Percentiles rank a stretch among this genome's conserved stretches.
Evolutionary conservation across 2,888 invertebrate genomes (phyloP).

Genomic region (Parnassius glacialis): DNA sequence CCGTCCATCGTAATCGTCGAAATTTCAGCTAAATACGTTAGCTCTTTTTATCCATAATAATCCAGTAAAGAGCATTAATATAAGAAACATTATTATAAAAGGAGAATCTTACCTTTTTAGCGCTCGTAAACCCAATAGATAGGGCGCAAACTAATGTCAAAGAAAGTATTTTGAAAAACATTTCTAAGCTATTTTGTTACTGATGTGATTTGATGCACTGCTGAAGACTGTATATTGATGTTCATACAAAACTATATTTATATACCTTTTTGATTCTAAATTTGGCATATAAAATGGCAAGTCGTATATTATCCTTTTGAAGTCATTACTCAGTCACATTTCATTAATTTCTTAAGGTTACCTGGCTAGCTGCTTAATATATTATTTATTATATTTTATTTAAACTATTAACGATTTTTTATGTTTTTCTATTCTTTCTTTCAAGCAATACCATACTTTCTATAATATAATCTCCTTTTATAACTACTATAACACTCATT

Average conservation of each 20-base stretch:
- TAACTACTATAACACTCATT: too few species aligned
- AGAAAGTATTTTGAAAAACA: slow-evolving; percentile 3
- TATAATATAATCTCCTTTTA: too few species aligned
- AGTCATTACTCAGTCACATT: neutral
- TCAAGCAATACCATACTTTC: too few species aligned
- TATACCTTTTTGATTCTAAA: neutral
- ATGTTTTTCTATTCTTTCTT: too few species aligned
- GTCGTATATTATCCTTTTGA: neutral
- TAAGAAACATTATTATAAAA: neutral
- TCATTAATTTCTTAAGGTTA: neutral
- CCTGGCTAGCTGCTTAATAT: too few species aligned
- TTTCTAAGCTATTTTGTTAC: neutral
- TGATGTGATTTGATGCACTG: neutral
- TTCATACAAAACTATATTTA: neutral
- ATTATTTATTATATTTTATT: too few species aligned
- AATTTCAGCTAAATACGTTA: too few species aligned
- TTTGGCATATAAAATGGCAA: neutral
- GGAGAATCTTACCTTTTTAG: slow-evolving; percentile 18
- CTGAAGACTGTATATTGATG: neutral
- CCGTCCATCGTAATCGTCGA: too few species aligned
- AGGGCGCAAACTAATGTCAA: slow-evolving; percentile 10
- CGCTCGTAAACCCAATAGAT: slow-evolving; percentile 3
- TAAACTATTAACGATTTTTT: too few species aligned
- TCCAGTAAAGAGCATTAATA: too few species aligned
- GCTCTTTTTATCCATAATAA: too few species aligned